These are phyloP conservation scores for Paraplagusia blochii DNA, from an alignment of 2,113 vertebrate species.

Conservation along the genomic window DNA sequence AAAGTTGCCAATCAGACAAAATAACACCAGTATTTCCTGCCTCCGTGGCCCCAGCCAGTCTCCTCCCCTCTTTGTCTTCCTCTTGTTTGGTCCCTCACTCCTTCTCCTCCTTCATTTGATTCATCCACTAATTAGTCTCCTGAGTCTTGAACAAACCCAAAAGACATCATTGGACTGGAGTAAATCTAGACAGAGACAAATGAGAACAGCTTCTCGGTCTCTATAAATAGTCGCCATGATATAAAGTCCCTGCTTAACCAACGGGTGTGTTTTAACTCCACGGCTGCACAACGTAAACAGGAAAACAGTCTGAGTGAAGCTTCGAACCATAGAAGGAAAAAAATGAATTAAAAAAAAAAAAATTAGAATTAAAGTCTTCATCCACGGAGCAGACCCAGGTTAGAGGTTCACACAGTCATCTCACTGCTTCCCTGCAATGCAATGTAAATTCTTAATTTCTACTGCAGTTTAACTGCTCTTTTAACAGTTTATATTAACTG, in stretches of 20 bases:
- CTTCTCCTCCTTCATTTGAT: conserved; percentile 39
- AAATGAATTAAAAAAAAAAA: no score
- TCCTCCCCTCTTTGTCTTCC: not conserved
- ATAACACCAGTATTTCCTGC: conserved; percentile 5
- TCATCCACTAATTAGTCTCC: conserved; percentile 63
- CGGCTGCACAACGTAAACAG: conserved; percentile 18
- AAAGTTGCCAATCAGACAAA: conserved; percentile 20
- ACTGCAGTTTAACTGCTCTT: no score
- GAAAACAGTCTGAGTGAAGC: not conserved
- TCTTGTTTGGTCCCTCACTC: conserved; percentile 18
- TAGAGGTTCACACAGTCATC: no score
- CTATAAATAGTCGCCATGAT: conserved; percentile 58
- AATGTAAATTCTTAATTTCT: no score
- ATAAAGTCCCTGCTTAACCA: conserved; percentile 20
- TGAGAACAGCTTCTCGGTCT: conserved; percentile 55
- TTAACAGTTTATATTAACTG: no score
- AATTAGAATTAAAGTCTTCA: no score
- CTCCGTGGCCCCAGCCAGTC: conserved; percentile 1
- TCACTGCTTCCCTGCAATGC: no score
- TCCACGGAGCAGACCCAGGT: no score
- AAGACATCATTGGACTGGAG: conserved; percentile 57
- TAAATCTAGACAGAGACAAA: conserved; percentile 66
- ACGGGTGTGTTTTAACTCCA: conserved; percentile 19
- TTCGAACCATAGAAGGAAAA: no score
- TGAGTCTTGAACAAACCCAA: conserved; percentile 31